Conservation (phyloP, 2,797 vertebrate genomes). For the Sebastes aleutianus region DNA sequence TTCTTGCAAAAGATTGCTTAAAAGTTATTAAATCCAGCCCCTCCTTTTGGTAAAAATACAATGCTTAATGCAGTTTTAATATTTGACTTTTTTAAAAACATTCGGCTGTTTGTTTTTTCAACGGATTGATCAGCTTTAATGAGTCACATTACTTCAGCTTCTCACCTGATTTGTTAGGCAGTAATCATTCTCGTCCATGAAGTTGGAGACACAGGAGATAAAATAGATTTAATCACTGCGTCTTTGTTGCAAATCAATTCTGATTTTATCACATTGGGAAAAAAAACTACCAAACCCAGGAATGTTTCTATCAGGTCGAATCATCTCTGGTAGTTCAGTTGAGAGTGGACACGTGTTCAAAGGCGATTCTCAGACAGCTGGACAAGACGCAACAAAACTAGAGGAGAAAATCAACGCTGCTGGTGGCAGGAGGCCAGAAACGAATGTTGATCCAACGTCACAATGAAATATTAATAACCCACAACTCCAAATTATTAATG, state of each 20-base stretch:
- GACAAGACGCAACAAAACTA: neutral
- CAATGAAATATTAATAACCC: neutral
- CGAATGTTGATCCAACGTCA: too few relatives aligned
- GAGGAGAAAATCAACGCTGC: too few relatives aligned
- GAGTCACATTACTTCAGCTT: constrained; percentile 8
- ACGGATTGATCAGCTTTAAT: neutral
- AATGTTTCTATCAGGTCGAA: too few relatives aligned
- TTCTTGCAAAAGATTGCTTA: too few relatives aligned
- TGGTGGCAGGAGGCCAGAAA: too few relatives aligned
- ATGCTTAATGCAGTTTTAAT: neutral
- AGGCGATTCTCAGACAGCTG: neutral
- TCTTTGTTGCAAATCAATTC: neutral
- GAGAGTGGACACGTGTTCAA: neutral
- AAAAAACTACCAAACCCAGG: neutral
- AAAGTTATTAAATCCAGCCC: neutral
- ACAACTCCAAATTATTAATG: too few relatives aligned
- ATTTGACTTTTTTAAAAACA: neutral
- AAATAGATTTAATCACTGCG: neutral
- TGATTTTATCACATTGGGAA: neutral
- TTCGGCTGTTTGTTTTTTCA: neutral
- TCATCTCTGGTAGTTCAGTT: neutral
- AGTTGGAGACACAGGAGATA: neutral
- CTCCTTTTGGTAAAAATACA: neutral
- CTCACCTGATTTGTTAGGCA: neutral
- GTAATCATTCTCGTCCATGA: neutral